Evolutionary conservation across 2,888 invertebrate genomes (phyloP).

Genomic region (Craniophora ligustri): DNA sequence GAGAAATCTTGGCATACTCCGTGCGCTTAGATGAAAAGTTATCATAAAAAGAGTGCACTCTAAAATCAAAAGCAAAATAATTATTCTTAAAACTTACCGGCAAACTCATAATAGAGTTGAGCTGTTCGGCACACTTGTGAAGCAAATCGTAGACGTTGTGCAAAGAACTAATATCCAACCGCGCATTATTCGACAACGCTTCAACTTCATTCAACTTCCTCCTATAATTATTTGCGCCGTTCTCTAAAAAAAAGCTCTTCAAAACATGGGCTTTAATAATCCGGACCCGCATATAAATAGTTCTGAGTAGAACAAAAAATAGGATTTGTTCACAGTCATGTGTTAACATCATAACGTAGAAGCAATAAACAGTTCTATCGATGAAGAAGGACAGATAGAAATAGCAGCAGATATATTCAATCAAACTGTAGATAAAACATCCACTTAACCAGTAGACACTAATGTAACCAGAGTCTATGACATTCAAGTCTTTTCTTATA

Average conservation of each 20-base stretch:
- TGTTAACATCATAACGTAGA: slow-evolving; percentile 56
- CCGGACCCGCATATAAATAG: slow-evolving; percentile 64
- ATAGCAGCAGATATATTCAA: slow-evolving; percentile 58
- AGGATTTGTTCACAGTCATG: slow-evolving; percentile 73
- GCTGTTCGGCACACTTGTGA: slow-evolving; percentile 70
- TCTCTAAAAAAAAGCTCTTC: slow-evolving; percentile 57
- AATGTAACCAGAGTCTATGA: slow-evolving; percentile 49
- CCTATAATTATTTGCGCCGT: slow-evolving; percentile 32
- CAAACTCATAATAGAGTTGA: slow-evolving; percentile 74
- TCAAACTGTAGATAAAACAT: slow-evolving; percentile 48
- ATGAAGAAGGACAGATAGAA: slow-evolving; percentile 43
- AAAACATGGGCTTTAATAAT: slow-evolving; percentile 69
- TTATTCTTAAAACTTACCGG: slow-evolving; percentile 64
- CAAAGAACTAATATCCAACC: slow-evolving; percentile 66
- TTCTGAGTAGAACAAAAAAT: slow-evolving; percentile 62
- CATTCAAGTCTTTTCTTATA: slow-evolving; percentile 58
- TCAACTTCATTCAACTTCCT: slow-evolving; percentile 59
- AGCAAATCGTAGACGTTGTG: slow-evolving; percentile 73
- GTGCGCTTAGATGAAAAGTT: background rate
- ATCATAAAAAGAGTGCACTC: background rate
- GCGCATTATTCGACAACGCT: slow-evolving; percentile 62
- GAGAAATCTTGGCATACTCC: background rate
- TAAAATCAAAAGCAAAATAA: slow-evolving; percentile 12
- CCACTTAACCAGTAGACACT: slow-evolving; percentile 50
- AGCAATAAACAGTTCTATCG: slow-evolving; percentile 29